Conservation (phyloP, 1,140 invertebrate genomes). For the Steinernema khuongi region DNA sequence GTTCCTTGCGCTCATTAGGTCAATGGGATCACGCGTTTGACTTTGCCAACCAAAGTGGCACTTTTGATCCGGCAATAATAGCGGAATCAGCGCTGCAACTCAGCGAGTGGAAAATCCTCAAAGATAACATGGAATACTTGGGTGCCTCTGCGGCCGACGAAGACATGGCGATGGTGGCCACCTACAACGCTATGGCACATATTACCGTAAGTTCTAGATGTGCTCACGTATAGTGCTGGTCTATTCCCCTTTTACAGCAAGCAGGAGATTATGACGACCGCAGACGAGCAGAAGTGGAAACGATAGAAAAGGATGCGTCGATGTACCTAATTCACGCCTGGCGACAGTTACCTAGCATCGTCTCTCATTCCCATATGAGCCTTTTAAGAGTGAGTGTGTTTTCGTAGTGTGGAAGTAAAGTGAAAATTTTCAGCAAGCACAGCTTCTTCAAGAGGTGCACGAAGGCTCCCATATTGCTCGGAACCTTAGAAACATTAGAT, state of each 20-base stretch:
- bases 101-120: neutral
- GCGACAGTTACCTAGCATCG: neutral
- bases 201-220: constrained; percentile 11
- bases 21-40: neutral
- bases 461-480: neutral
- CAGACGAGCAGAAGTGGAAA: neutral
- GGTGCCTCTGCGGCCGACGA: neutral
- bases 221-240: neutral
- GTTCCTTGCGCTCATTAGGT: neutral
- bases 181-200: neutral
- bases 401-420: neutral
- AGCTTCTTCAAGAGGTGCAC: neutral
- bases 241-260: neutral
- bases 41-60: neutral
- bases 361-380: neutral
- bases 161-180: neutral
- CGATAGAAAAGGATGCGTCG: neutral
- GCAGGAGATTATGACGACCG: neutral
- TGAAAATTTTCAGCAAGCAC: neutral
- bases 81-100: neutral
- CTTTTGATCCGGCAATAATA: neutral
- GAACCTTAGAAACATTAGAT: neutral
- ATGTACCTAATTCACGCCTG: neutral
- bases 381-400: neutral
- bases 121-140: neutral